These are phyloP conservation scores for Acrobasis repandana DNA, from an alignment of 2,888 invertebrate species.

Conservation along the genomic window DNA sequence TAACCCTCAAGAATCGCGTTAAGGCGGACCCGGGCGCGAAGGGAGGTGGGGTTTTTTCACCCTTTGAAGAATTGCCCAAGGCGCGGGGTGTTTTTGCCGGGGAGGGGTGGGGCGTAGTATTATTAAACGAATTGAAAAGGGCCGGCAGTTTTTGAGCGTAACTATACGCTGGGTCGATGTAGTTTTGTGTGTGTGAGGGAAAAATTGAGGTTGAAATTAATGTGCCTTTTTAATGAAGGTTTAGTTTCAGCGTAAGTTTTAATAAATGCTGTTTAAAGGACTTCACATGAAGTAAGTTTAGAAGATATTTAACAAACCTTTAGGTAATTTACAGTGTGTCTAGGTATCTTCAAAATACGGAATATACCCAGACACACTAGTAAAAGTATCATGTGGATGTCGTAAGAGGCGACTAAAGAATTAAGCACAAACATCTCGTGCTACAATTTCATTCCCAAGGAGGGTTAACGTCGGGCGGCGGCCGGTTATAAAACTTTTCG, in stretches of 20 bases:
- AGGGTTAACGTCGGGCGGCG: too few relatives aligned
- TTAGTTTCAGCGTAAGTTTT: not conserved
- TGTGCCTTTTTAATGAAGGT: constrained; percentile 11
- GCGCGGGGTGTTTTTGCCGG: constrained; percentile 66
- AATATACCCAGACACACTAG: too few relatives aligned
- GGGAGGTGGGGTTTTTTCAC: constrained; percentile 72
- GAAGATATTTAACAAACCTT: not conserved
- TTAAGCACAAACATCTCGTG: too few relatives aligned
- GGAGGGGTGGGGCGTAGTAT: constrained; percentile 53
- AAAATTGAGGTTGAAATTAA: constrained; percentile 25
- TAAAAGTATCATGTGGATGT: too few relatives aligned
- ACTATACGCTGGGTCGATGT: constrained; percentile 47
- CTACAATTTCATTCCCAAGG: too few relatives aligned
- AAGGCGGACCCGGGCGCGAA: constrained; percentile 67
- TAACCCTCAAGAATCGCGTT: constrained; percentile 78
- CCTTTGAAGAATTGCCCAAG: constrained; percentile 82
- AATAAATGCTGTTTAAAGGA: not conserved
- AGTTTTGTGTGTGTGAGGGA: constrained; percentile 18
- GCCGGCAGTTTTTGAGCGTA: constrained; percentile 69
- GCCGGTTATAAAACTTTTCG: too few relatives aligned
- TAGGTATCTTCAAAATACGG: not conserved
- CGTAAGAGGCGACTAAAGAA: too few relatives aligned
- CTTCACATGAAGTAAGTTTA: not conserved
- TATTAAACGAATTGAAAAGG: constrained; percentile 76
- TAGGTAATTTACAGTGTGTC: not conserved